Evolutionary conservation across 2,797 vertebrate species (phyloP), one percentile per base, ranked within the genome.

Genomic region (Nannoperca obscura): DNA sequence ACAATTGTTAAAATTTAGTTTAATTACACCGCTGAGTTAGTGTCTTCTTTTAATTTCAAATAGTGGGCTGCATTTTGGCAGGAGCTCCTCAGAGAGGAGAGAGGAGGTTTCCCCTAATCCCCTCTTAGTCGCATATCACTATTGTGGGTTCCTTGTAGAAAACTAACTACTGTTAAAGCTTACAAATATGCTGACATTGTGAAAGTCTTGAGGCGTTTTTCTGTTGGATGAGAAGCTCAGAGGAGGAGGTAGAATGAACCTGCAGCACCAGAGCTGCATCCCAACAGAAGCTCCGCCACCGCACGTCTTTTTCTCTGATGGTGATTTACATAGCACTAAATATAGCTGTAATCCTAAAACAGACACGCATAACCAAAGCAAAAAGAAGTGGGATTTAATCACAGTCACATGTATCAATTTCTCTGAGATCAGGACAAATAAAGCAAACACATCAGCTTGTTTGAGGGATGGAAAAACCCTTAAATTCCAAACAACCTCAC

Each of bases 1-100:
- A 94, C 93, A 95, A 93, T 88, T 96, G 95, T 96, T 96, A 93
- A 96, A 96, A 96, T 96, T 94, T 95, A 96, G 95, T 96, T 97
- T 94, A 90, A 94, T 87, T 93, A 93, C 75, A 89, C 87, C 5
- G 15, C 64, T 52, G 77, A 74, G 66, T 85, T 22, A 7, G 60
- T 89, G 87, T 93, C 74, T 70, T 90, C 82, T 75, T 80, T 82
- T 22, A 3, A n/a, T 20, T 67, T 58, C 4, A 30, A 74, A 5
- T 22, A 5, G 14, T 63, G 38, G 11, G 46, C 15, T 15, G 42
- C 44, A 44, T 67, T 60, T 72, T 73, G 38, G n/a, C 30, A 44
- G 22, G 19, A 27, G 42, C 20, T 46, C 22, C 19, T 34, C 15
- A 53, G 32, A 53, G 38, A 68, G 24, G 7, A 62, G 24, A 60